Evolutionary conservation across 2,888 invertebrate species (phyloP), one percentile per base, ranked within the genome.

Genomic region (Itoplectis maculator): DNA sequence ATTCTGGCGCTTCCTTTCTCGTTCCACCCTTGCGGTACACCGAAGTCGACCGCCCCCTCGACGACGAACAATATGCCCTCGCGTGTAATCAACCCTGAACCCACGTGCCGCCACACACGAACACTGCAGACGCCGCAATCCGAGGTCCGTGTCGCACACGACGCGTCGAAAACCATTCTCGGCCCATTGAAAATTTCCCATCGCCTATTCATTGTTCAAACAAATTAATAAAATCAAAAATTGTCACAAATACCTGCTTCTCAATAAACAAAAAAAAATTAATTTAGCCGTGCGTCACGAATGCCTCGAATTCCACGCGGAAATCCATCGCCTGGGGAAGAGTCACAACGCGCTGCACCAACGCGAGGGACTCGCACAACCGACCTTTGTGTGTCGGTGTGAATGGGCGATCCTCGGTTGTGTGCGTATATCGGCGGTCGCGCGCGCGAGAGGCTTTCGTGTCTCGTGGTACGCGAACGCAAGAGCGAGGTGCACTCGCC

Each of bases 21-120:
- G 66, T 77, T 66, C 59, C 59, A 68, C 82, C 54, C 73, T 81
- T 82, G 82, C 82, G 82, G 80, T 82, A 87, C 84, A 84, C 87
- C 87, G 80, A 83, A 78, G 79, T 69, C 72, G 65, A 61, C 63
- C 79, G 74, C 81, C 79, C 84, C 81, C 78, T 65, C 49, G 65
- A 74, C 54, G 79, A 72, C 86, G 87, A 87, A 89, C 90, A 89
- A 91, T 91, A 91, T 90, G 90, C 89, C 79, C 80, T 81, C 85
- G 84, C 83, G 81, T 87, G 88, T 90, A 90, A 92, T 91, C 91
- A 89, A 40, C 89, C 89, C 89, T 89, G 29, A 86, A 89, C 89
- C 88, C 89, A 88, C 89, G 89, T 89, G 89, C 87, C 87, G 78
- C 82, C 82, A 72, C 79, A 80, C 74, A 79, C 59, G 66, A 59